Evolutionary conservation across 1,140 invertebrate genomes (phyloP), one percentile per base, ranked within the genome.

Genomic region (Drosophila paulistorum): DNA sequence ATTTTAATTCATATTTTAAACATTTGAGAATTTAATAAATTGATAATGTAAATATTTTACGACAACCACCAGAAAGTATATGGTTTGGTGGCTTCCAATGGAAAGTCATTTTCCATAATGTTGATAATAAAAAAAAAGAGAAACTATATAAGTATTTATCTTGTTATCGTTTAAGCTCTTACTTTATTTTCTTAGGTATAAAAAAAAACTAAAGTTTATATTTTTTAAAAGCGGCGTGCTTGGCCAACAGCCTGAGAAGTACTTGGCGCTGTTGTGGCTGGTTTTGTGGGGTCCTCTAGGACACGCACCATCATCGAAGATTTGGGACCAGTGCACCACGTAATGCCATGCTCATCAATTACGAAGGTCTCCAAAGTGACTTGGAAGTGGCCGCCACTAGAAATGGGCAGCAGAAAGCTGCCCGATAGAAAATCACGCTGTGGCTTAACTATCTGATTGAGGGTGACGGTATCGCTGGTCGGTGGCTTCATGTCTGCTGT

Each of bases 381-480:
- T 62, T 92, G 91, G 69, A 91, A 92, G 60, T 92, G 91, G 0
- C 91, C 90, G 6, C 91, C 91, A 69, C 78, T 89, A 26, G 91
- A 91, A 61, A 91, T 90, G 20, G 91, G 91, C 30, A 97, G 91
- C 3, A 97, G 91, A 92, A 97, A 97, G 82, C 96, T 95, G 13
- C 95, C 95, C 2, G 95, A 95, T 77, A 97, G 96, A 83, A 97
- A 97, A 77, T 97, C 96, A 30, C 96, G 94, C 87, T 96, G 95
- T 17, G 96, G 96, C 57, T 94, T 94, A 0, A 96, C 95, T 1
- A 94, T 95, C 84, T 96, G 95, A 45, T 94, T 94, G 39, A 96
- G 81, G 26, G 93, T 94, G 1, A 93, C 94, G 0, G 92, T 92
- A 65, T 94, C 91, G 39, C 76, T 41, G 79, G 74, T 68, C 11